A percentile compares a stretch with the other conserved stretches of the same genome.
phyloP scores from a whole-genome alignment of 53 echinoderm and acorn worm genomes.

The Glandiceps talaboti region DNA sequence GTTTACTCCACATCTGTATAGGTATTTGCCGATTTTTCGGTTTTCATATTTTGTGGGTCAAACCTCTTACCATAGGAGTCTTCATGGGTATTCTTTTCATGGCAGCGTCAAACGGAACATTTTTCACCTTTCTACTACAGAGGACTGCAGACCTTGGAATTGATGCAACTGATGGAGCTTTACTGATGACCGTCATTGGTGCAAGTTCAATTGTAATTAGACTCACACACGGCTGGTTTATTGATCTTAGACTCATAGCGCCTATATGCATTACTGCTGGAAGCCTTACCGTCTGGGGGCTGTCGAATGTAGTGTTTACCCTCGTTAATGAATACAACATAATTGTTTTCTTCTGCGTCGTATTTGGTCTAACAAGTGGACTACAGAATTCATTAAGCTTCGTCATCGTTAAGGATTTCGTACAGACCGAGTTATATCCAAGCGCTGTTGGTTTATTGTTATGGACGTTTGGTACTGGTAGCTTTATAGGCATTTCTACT shows the following conservation, averaged over 20 bases:
- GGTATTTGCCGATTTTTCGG: background rate
- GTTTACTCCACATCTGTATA: background rate
- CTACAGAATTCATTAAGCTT: background rate
- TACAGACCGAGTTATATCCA: background rate
- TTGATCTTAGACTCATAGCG: conserved; percentile 17
- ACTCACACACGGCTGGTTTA: conserved; percentile 17
- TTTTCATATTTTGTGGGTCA: background rate
- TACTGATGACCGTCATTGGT: conserved; percentile 14
- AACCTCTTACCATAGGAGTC: background rate
- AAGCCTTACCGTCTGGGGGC: background rate
- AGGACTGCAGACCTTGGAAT: conserved; percentile 12
- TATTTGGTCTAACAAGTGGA: background rate
- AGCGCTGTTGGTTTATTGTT: background rate
- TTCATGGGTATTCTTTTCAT: background rate
- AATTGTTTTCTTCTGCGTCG: background rate
- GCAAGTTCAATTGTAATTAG: conserved; percentile 3
- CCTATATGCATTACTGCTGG: background rate
- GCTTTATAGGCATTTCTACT: background rate
- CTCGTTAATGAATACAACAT: background rate
- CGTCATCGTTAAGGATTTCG: background rate
- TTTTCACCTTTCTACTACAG: background rate
- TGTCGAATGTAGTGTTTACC: background rate
- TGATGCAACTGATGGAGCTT: conserved; percentile 12
- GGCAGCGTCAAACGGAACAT: background rate
- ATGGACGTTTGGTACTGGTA: background rate